Evolutionary conservation across 2,797 vertebrate species (phyloP).

Genomic region (Gephyroberyx darwinii): DNA sequence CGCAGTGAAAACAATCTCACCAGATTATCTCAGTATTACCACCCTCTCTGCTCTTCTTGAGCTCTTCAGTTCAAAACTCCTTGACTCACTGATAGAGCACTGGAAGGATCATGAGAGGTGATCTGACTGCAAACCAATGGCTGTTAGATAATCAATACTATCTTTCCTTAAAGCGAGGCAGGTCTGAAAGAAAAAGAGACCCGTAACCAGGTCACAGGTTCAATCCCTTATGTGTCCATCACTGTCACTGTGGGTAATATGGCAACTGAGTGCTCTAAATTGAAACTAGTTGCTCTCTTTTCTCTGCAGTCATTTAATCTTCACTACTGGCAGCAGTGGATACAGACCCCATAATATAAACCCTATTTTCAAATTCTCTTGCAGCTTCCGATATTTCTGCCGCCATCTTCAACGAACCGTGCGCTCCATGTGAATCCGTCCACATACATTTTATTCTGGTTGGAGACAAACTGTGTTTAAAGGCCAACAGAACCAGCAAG

Average conservation of each 20-base stretch:
- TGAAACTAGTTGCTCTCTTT: too few species aligned
- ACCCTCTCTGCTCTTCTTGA: too few species aligned
- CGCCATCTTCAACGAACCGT: too few species aligned
- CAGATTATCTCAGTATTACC: too few species aligned
- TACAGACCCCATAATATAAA: not conserved
- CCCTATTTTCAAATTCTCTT: not conserved
- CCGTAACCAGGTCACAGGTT: too few species aligned
- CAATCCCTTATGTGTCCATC: not conserved
- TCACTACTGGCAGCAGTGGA: not conserved
- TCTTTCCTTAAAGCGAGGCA: not conserved
- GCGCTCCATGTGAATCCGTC: not conserved
- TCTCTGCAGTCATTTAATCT: too few species aligned
- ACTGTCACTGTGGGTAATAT: too few species aligned
- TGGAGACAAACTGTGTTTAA: conserved; percentile 33
- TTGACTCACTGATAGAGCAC: conserved; percentile 2
- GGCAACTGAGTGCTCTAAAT: too few species aligned
- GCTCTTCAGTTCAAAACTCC: too few species aligned
- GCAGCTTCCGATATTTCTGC: too few species aligned
- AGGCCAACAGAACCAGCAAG: conserved; percentile 15
- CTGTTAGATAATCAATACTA: conserved; percentile 14
- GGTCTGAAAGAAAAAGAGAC: not conserved
- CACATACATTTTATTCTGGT: conserved; percentile 28
- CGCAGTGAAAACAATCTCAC: too few species aligned
- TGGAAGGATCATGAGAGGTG: conserved; percentile 8
- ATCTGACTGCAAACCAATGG: conserved; percentile 37